Evolutionary conservation across 2,888 invertebrate species (phyloP).

Genomic region (Harpagoxenus sublaevis): DNA sequence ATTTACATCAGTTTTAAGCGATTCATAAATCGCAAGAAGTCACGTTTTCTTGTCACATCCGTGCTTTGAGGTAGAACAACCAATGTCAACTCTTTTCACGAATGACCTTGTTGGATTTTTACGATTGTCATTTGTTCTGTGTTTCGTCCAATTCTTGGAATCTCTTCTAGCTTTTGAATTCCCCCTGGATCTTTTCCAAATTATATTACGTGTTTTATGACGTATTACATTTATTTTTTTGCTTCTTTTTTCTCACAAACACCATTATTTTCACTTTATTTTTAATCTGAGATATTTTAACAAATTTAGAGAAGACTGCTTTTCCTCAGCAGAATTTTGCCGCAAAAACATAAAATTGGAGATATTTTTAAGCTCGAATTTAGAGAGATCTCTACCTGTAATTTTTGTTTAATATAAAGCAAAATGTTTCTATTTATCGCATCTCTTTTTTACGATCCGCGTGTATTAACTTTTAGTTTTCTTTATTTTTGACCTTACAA

Average conservation of each 20-base stretch:
- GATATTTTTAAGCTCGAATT: not conserved
- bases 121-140: not conserved
- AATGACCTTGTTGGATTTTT: not conserved
- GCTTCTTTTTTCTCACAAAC: not conserved
- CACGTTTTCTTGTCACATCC: not conserved
- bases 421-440: not conserved
- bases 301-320: not conserved
- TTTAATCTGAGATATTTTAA: not conserved
- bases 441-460: not conserved
- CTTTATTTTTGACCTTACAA: not conserved
- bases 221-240: no score
- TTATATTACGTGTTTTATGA: constrained; percentile 4
- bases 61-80: not conserved
- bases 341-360: not conserved
- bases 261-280: not conserved
- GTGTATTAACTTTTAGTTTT: not conserved
- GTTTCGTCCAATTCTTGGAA: not conserved
- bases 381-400: not conserved
- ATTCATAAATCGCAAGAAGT: not conserved
- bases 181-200: not conserved
- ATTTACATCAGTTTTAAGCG: not conserved
- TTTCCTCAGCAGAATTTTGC: not conserved
- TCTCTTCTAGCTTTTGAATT: not conserved
- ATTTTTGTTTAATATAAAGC: not conserved
- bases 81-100: not conserved